Evolutionary conservation across 2,113 vertebrate genomes (phyloP).

Genomic region (Brachionichthys hirsutus): DNA sequence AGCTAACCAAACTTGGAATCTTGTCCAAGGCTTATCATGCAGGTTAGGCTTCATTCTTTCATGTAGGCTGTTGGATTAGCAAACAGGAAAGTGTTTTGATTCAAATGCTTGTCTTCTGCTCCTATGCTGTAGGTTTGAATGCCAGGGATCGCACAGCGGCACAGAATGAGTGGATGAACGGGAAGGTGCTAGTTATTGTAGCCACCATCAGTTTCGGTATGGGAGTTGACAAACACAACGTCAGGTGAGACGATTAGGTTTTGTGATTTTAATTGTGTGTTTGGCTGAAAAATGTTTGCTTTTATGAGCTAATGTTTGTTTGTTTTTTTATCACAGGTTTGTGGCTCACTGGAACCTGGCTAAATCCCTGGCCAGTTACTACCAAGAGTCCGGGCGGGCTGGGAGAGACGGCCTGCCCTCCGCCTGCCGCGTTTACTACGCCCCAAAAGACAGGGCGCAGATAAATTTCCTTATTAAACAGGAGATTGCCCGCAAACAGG

Average conservation of each 20-base stretch:
- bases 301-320: neutral
- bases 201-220: slow-evolving; percentile 99
- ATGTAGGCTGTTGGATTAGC: neutral
- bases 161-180: slow-evolving; percentile 96
- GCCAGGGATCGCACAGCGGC: slow-evolving; percentile 82
- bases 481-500: slow-evolving; percentile 85
- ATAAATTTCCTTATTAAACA: slow-evolving; percentile 90
- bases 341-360: slow-evolving; percentile 98
- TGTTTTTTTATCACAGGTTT: slow-evolving; percentile 77
- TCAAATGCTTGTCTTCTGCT: neutral
- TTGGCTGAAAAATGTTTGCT: neutral
- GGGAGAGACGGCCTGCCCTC: slow-evolving; percentile 93
- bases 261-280: neutral
- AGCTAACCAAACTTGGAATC: slow-evolving; percentile 86
- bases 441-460: slow-evolving; percentile 85
- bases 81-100: neutral
- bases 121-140: slow-evolving; percentile 82
- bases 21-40: slow-evolving; percentile 92
- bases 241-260: slow-evolving; percentile 79
- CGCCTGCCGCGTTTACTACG: slow-evolving; percentile 92
- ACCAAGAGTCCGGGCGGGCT: slow-evolving; percentile 96
- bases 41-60: slow-evolving; percentile 73
- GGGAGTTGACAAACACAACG: slow-evolving; percentile 96
- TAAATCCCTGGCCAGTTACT: slow-evolving; percentile 96
- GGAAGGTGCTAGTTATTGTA: slow-evolving; percentile 90